Conservation (phyloP, 2,888 invertebrate species). For the Sipha maydis region DNA sequence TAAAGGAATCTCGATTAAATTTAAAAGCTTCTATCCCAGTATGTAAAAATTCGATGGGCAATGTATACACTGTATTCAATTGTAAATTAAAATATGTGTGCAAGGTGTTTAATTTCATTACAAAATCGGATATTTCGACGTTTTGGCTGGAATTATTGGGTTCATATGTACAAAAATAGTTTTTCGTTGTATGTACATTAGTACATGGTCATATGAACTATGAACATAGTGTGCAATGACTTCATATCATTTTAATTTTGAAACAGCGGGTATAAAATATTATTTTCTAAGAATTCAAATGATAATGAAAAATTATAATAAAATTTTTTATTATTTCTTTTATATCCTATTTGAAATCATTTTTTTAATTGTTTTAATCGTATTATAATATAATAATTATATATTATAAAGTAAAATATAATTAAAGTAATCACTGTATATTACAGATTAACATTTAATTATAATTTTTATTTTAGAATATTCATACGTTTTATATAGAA, state of each 20-base stretch:
- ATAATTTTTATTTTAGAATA: too few species aligned
- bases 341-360: background rate
- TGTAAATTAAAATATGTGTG: background rate
- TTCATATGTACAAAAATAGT: background rate
- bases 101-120: background rate
- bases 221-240: background rate
- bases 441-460: too few species aligned
- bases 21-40: background rate
- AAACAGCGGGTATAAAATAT: background rate
- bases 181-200: background rate
- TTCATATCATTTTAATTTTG: background rate
- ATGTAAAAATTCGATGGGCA: too few species aligned
- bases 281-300: background rate
- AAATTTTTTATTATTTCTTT: background rate
- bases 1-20: slow-evolving; percentile 3
- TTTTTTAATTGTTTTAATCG: background rate
- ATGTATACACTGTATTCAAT: too few species aligned
- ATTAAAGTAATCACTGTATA: too few species aligned
- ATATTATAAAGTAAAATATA: too few species aligned
- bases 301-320: background rate
- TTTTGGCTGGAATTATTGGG: background rate
- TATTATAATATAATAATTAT: too few species aligned
- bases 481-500: too few species aligned
- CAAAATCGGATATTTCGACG: background rate
- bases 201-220: background rate